Evolutionary conservation across 2,888 invertebrate genomes (phyloP).

Genomic region (Pyrgus malvae): DNA sequence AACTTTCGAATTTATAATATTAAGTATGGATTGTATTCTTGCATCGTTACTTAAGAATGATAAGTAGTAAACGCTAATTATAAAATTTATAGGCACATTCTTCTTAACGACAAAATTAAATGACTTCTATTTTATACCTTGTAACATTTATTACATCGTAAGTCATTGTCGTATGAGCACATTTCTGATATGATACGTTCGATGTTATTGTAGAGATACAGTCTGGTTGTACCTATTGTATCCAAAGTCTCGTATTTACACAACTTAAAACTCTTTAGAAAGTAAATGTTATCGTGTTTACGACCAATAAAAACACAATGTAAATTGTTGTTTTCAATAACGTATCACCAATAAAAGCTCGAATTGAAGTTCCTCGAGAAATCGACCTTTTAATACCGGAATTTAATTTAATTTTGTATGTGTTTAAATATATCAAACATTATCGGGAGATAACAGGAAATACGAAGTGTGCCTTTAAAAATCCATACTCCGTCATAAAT

Average conservation of each 20-base stretch:
- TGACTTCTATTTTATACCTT: too few relatives aligned
- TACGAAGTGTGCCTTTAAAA: conserved; percentile 15
- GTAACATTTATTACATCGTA: too few relatives aligned
- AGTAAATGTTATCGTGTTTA: not conserved
- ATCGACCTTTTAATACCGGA: not conserved
- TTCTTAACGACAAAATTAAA: too few relatives aligned
- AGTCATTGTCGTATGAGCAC: too few relatives aligned
- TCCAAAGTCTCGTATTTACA: not conserved
- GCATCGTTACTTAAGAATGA: too few relatives aligned
- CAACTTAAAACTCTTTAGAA: not conserved
- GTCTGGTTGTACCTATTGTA: too few relatives aligned
- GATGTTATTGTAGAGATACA: too few relatives aligned
- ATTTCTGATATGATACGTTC: too few relatives aligned
- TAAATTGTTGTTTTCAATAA: conserved; percentile 8
- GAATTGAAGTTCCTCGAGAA: not conserved
- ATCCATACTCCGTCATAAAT: conserved; percentile 10
- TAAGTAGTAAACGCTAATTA: too few relatives aligned
- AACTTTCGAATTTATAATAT: too few relatives aligned
- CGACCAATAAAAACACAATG: not conserved
- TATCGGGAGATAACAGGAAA: conserved; percentile 9
- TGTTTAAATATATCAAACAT: conserved; percentile 12
- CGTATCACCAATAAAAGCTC: not conserved
- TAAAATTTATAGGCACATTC: too few relatives aligned
- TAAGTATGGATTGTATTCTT: too few relatives aligned
- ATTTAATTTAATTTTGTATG: conserved; percentile 3